phyloP scores from a whole-genome alignment of 1,140 invertebrate species.

The Drosophila kanapiae region DNA sequence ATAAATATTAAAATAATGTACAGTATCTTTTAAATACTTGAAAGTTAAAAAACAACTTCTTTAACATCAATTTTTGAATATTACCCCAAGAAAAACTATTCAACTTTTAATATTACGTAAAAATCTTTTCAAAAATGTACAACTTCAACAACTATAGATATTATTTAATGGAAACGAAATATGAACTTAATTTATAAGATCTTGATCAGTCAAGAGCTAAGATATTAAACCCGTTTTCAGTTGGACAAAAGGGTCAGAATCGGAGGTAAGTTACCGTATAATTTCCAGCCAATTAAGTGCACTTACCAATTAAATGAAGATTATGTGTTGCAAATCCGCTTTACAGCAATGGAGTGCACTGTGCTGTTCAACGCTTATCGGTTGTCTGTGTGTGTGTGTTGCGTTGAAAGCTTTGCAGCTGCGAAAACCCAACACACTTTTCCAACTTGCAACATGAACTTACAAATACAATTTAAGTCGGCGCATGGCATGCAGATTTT shows the following conservation, averaged over 20 bases:
- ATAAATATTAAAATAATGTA: no score
- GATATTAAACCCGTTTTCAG: neutral
- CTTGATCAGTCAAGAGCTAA: neutral
- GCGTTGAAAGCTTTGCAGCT: conserved; percentile 42
- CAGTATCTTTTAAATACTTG: no score
- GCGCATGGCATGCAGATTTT: conserved; percentile 58
- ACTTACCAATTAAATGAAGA: conserved; percentile 28
- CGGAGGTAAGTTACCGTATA: neutral
- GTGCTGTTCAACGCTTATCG: conserved; percentile 6
- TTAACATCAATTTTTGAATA: no score
- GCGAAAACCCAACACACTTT: conserved; percentile 33
- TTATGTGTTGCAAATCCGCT: conserved; percentile 14
- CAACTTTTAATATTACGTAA: no score
- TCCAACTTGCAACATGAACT: conserved; percentile 46
- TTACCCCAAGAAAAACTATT: no score
- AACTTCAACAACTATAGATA: no score
- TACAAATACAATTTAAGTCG: conserved; percentile 54
- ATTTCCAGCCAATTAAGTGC: conserved; percentile 23
- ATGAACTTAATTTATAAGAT: no score
- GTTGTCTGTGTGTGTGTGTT: conserved; percentile 5
- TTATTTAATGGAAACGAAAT: no score
- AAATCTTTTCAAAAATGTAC: no score
- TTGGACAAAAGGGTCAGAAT: no score
- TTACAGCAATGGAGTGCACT: conserved; percentile 13
- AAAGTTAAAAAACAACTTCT: no score